Evolutionary conservation across 2,888 invertebrate genomes (phyloP).

Genomic region (Lasioglossum malachurum): DNA sequence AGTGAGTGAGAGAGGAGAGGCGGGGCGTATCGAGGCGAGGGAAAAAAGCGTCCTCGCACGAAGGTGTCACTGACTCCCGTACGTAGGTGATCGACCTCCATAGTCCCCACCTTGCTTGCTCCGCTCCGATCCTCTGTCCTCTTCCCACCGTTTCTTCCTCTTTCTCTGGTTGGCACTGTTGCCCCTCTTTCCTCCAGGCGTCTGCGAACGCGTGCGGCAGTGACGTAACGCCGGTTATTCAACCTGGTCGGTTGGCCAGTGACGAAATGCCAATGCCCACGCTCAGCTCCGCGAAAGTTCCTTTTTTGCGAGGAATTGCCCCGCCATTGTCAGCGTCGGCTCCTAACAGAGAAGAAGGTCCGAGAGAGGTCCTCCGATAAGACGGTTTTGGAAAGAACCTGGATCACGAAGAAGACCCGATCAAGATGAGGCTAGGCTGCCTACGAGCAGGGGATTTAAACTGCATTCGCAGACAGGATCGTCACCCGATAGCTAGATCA

Average conservation of each 20-base stretch:
- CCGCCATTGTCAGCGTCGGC: slow-evolving; percentile 32
- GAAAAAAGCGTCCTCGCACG: slow-evolving; percentile 73
- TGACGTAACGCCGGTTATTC: slow-evolving; percentile 85
- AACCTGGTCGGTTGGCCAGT: slow-evolving; percentile 82
- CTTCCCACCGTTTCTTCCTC: slow-evolving; percentile 46
- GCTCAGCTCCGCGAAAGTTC: slow-evolving; percentile 75
- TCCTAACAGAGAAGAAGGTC: not conserved
- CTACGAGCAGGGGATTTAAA: not conserved
- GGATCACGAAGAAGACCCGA: not conserved
- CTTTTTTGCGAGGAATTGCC: slow-evolving; percentile 40
- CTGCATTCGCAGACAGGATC: not conserved
- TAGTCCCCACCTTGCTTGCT: slow-evolving; percentile 72
- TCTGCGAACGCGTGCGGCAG: slow-evolving; percentile 77
- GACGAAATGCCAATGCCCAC: slow-evolving; percentile 83
- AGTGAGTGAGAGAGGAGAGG: not conserved
- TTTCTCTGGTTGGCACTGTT: slow-evolving; percentile 64
- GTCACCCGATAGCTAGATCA: not conserved
- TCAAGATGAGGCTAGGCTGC: not conserved
- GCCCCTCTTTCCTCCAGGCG: slow-evolving; percentile 63
- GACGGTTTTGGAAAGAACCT: not conserved
- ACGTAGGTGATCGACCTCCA: slow-evolving; percentile 85
- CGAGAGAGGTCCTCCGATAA: not conserved
- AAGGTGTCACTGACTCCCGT: slow-evolving; percentile 85
- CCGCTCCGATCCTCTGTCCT: slow-evolving; percentile 62
- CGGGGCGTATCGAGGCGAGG: slow-evolving; percentile 11